A percentile compares a stretch with the other conserved stretches of the same genome.
These are phyloP conservation scores for Germaria angustata DNA, from an alignment of 2,888 invertebrate species.

Conservation along the genomic window DNA sequence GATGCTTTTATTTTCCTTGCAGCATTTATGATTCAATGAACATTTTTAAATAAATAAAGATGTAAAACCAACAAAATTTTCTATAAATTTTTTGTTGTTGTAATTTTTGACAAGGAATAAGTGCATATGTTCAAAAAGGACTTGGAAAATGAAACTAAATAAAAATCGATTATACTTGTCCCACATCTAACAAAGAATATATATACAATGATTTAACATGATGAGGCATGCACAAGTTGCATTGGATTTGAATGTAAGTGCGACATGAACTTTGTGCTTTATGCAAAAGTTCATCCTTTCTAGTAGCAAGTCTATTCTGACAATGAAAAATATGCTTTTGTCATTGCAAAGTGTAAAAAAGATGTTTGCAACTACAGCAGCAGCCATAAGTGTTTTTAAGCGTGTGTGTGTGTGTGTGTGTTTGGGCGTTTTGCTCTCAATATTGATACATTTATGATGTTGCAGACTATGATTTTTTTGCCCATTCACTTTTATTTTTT, in stretches of 20 bases:
- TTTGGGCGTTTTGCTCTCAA: not conserved
- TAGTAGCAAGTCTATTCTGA: constrained; percentile 42
- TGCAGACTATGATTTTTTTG: constrained; percentile 59
- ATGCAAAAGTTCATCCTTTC: not conserved
- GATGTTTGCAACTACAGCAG: not conserved
- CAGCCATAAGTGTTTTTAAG: not conserved
- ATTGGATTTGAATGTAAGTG: not conserved
- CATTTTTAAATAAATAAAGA: constrained; percentile 5
- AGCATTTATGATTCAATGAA: constrained; percentile 45
- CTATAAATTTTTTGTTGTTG: not conserved
- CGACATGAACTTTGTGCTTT: constrained; percentile 57
- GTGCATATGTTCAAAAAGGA: not conserved
- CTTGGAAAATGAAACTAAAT: constrained; percentile 5
- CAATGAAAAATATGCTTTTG: constrained; percentile 64
- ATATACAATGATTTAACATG: constrained; percentile 13
- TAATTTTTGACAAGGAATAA: constrained; percentile 34
- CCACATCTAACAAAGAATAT: constrained; percentile 49
- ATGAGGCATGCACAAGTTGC: constrained; percentile 4
- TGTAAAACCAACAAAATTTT: not conserved
- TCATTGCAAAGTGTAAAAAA: constrained; percentile 44
- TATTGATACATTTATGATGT: constrained; percentile 63
- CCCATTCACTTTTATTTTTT: constrained; percentile 5
- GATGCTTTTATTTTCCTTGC: constrained; percentile 32
- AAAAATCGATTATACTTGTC: constrained; percentile 64
- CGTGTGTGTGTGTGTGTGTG: not conserved